Base-by-base conservation (phyloP, 2,888 invertebrate species). In the Pterostichus madidus region DNA sequence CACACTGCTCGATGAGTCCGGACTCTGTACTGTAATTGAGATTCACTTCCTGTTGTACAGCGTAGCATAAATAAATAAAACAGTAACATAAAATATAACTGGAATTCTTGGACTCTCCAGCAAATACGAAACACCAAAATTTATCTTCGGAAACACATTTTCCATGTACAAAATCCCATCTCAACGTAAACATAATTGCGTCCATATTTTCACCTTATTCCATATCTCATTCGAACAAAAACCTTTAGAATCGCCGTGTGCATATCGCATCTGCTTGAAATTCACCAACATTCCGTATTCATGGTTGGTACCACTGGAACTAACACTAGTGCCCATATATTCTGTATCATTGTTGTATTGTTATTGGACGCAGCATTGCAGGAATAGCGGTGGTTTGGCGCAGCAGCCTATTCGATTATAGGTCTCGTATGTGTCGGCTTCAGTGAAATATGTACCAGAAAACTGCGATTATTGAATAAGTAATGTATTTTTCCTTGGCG, bases 381-480 rank as follows among this genome's bases (percentile, higher is more conserved):
- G 75, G 31, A n/a, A 75, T 75, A 17, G 17, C 49, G 1, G 24
- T 24, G 24, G 24, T 24, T 24, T 53, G 6, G 44, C 53, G 10
- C 52, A 15, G 10, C 35, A 15, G 32, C 53, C 32, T 35, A 53
- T 80, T 80, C 80, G 68, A 80, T 80, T 80, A 71, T 56, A 49
- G 56, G 71, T 35, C 56, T 80, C 71, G 81, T 59, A 81, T 59
- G 75, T 61, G 81, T 81, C 81, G 15, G 15, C 31, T 75, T 39
- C 15, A 32, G 39, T 73, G 75, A 80, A 81, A 75, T 75, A 73
- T 81, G 75, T 81, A 46, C 46, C 73, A 75, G 81, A 73, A 56
- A 75, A 75, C 81, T 73, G 75, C 81, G 81, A 75, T 81, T 81
- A 59, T 75, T 81, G 81, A 81, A 81, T 75, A 81, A 59, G 46